phyloP scores from a whole-genome alignment of 2,888 invertebrate genomes.

The Leptinotarsa rubiginosa region DNA sequence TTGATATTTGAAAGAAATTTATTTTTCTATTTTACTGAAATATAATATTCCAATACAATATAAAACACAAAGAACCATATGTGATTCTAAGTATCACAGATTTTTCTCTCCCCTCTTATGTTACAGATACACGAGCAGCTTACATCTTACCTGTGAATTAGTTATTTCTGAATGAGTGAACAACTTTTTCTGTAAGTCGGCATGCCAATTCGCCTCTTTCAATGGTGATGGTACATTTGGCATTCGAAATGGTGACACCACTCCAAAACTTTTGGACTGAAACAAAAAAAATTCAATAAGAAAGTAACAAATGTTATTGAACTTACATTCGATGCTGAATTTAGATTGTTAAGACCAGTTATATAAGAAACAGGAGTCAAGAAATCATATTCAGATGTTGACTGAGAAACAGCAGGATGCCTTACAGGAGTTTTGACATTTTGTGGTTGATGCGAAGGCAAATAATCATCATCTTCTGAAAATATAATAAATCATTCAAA shows the following conservation, averaged over 20 bases:
- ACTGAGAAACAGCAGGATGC: conserved; percentile 41
- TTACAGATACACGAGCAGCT: too few species aligned
- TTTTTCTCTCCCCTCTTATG: too few species aligned
- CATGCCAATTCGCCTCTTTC: conserved; percentile 49
- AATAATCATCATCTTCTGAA: conserved; percentile 56
- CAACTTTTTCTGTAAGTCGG: conserved; percentile 63
- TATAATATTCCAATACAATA: too few species aligned
- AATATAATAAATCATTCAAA: conserved; percentile 32
- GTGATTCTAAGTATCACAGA: too few species aligned
- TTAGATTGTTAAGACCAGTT: conserved; percentile 62
- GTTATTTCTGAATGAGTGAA: conserved; percentile 60
- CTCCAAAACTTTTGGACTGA: conserved; percentile 48
- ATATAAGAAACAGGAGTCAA: conserved; percentile 67
- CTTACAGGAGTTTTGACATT: conserved; percentile 54
- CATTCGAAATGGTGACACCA: conserved; percentile 53
- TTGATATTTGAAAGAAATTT: too few species aligned
- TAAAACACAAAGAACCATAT: too few species aligned
- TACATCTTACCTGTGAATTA: conserved; percentile 58
- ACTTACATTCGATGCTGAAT: conserved; percentile 61
- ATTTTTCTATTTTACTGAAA: too few species aligned
- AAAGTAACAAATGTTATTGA: conserved; percentile 2
- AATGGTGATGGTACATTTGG: conserved; percentile 56
- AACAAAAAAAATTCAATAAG: conserved; percentile 26
- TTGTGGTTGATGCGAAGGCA: conserved; percentile 58
- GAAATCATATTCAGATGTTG: conserved; percentile 61